Conservation (phyloP, 2,888 invertebrate species). For the Microctonus hyperodae region DNA sequence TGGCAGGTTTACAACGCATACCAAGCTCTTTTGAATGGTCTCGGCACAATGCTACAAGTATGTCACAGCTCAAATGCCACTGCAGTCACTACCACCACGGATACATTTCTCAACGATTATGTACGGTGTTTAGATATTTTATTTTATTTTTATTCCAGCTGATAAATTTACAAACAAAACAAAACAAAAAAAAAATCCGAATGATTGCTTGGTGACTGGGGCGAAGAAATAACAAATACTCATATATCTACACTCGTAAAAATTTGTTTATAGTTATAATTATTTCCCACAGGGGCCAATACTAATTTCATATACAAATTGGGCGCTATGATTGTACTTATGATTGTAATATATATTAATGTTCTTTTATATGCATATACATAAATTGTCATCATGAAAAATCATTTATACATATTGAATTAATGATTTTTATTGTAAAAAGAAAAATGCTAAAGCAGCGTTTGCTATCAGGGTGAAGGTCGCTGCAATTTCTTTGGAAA, state of each 20-base stretch:
- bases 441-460: background rate
- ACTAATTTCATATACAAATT: conserved; percentile 21
- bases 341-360: conserved; percentile 11
- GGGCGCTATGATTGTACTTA: background rate
- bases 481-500: conserved; percentile 25
- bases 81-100: conserved; percentile 48
- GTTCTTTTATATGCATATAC: conserved; percentile 1
- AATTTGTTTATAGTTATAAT: conserved; percentile 2
- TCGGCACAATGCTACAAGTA: conserved; percentile 73
- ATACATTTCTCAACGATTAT: conserved; percentile 57
- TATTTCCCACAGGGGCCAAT: conserved; percentile 15
- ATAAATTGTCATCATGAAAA: background rate
- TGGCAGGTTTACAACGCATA: conserved; percentile 73
- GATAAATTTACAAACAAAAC: conserved; percentile 34
- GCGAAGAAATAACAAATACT: conserved; percentile 22
- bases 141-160: conserved; percentile 49
- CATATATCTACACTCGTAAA: conserved; percentile 7
- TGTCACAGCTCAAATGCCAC: conserved; percentile 66
- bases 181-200: conserved; percentile 24
- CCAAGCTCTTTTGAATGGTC: conserved; percentile 71
- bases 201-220: conserved; percentile 58
- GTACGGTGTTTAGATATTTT: conserved; percentile 52
- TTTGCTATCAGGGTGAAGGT: conserved; percentile 33
- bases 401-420: conserved; percentile 5
- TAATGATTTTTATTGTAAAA: background rate